Percentiles rank a stretch among this genome's conserved stretches.
Evolutionary conservation across 2,113 vertebrate species (phyloP).

Genomic region (Pheucticus melanocephalus): DNA sequence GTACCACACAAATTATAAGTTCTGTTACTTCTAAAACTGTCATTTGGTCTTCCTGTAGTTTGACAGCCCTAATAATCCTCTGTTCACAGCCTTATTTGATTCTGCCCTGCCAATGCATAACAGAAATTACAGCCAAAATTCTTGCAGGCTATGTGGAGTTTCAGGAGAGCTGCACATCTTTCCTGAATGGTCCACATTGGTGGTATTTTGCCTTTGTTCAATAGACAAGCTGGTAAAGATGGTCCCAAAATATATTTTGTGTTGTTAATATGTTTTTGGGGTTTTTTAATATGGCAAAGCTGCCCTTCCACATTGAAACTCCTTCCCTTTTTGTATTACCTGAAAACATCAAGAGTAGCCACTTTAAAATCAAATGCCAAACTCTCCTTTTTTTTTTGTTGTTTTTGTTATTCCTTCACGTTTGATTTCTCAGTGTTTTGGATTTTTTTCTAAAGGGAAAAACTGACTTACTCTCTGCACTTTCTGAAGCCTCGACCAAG

Average conservation of each 20-base stretch:
- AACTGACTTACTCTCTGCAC: slow-evolving; percentile 16
- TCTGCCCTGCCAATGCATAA: background rate
- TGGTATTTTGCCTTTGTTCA: background rate
- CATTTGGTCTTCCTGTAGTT: background rate
- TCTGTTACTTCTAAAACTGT: background rate
- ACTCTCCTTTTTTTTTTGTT: background rate
- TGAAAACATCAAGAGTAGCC: background rate
- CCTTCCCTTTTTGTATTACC: background rate
- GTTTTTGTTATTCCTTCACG: background rate
- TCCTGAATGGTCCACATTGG: background rate
- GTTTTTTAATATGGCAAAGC: background rate
- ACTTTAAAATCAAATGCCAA: slow-evolving; percentile 38
- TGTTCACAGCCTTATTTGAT: background rate
- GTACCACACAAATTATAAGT: background rate
- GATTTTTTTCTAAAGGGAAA: background rate
- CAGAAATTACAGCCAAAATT: slow-evolving; percentile 17
- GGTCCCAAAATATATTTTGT: background rate
- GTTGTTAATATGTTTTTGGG: background rate
- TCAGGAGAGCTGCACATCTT: background rate
- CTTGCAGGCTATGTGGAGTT: background rate
- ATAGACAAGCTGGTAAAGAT: background rate
- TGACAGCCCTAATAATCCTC: background rate
- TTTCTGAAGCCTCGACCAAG: background rate
- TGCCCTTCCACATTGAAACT: background rate
- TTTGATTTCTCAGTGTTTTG: background rate